Evolutionary conservation across 2,888 invertebrate genomes (phyloP).

Genomic region (Andrena chrysosceles): DNA sequence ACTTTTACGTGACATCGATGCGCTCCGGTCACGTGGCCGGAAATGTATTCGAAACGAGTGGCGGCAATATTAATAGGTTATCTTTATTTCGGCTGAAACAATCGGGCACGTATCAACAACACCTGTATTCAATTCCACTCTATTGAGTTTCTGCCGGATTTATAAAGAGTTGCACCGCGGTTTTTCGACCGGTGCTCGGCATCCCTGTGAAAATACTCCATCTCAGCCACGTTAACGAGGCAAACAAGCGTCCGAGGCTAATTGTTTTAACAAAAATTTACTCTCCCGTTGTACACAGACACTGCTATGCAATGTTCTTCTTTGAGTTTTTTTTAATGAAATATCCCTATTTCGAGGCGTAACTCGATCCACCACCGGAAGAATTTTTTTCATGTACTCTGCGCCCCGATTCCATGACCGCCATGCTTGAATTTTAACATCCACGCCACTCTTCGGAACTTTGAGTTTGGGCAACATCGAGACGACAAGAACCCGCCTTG

Average conservation of each 20-base stretch:
- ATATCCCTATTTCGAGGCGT: background rate
- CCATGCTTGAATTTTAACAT: background rate
- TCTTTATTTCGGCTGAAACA: background rate
- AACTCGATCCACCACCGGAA: too few relatives aligned
- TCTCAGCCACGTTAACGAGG: background rate
- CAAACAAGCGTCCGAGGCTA: constrained; percentile 13
- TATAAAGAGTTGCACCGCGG: background rate
- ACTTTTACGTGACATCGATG: too few relatives aligned
- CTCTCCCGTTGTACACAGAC: background rate
- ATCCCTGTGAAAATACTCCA: background rate
- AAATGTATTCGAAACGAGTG: background rate
- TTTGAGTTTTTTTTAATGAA: constrained; percentile 6
- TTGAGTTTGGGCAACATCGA: background rate
- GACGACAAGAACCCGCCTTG: background rate
- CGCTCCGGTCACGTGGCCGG: background rate
- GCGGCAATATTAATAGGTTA: background rate
- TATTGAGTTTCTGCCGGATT: background rate
- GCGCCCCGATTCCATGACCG: background rate
- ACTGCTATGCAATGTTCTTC: background rate
- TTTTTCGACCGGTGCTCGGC: background rate
- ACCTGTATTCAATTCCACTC: background rate
- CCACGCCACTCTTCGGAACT: background rate
- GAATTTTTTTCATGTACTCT: background rate
- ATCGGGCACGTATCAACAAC: background rate
- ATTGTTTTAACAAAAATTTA: constrained; percentile 18